Evolutionary conservation across 2,888 invertebrate genomes (phyloP).

Genomic region (Drosophila dives): DNA sequence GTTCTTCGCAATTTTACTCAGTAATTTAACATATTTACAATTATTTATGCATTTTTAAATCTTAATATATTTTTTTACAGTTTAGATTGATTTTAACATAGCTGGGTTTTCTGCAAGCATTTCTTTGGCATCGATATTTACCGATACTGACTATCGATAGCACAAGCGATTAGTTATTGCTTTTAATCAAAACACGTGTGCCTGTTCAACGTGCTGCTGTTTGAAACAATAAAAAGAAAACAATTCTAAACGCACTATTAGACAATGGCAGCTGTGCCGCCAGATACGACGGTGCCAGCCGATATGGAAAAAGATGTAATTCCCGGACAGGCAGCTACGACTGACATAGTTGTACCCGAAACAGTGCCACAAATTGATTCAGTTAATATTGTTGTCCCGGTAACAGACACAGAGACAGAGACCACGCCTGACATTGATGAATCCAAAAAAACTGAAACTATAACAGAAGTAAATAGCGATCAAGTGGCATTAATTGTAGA

Average conservation of each 20-base stretch:
- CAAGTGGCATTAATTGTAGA: not conserved
- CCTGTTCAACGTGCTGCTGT: slow-evolving; percentile 38
- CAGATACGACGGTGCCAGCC: slow-evolving; percentile 28
- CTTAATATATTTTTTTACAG: not conserved
- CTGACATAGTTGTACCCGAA: not conserved
- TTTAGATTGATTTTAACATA: not conserved
- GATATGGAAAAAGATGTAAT: not conserved
- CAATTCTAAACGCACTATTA: not conserved
- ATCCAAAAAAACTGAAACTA: not conserved
- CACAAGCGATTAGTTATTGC: slow-evolving; percentile 1
- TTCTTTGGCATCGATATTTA: not conserved
- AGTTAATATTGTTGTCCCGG: not conserved
- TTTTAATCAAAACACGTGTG: slow-evolving; percentile 61
- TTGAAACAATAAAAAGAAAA: not conserved
- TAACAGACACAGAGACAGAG: not conserved
- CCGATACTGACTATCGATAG: slow-evolving; percentile 33
- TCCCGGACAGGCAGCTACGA: not conserved
- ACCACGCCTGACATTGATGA: slow-evolving; percentile 10
- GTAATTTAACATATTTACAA: not conserved
- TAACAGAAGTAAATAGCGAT: not conserved
- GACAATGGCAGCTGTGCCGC: slow-evolving; percentile 30
- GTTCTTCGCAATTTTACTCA: slow-evolving; percentile 52
- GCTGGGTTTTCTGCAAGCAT: not conserved
- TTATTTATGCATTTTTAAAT: not conserved
- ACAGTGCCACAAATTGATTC: not conserved